Percentiles rank a stretch among this genome's conserved stretches.
Evolutionary conservation across 1,140 invertebrate species (phyloP).

Genomic region (Drosophila sp.): DNA sequence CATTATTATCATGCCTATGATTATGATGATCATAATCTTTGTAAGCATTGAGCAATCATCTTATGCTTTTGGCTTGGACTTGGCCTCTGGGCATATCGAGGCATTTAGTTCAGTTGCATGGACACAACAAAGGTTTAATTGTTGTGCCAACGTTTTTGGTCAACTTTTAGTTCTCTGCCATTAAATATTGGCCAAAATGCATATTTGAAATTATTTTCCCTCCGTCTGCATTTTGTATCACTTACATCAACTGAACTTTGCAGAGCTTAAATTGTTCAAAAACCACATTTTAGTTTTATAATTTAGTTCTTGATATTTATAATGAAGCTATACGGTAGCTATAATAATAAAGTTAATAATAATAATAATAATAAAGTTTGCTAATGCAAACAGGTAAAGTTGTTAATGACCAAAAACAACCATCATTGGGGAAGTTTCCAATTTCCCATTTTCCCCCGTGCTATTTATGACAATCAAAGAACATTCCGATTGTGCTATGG

Average conservation of each 20-base stretch:
- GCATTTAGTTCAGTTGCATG: not conserved
- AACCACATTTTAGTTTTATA: no score
- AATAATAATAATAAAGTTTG: no score
- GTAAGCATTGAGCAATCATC: constrained; percentile 47
- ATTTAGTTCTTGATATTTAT: no score
- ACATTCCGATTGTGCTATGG: not conserved
- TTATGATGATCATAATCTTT: constrained; percentile 29
- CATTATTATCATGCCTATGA: constrained; percentile 50
- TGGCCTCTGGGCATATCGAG: constrained; percentile 13
- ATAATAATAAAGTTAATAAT: no score
- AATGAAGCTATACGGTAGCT: no score
- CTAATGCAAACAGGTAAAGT: not conserved
- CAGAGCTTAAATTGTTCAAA: no score
- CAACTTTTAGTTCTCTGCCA: constrained; percentile 27
- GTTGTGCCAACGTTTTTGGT: constrained; percentile 53
- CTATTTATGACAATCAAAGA: constrained; percentile 26
- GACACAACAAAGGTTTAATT: constrained; percentile 75
- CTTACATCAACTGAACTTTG: no score
- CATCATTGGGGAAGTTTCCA: constrained; percentile 4
- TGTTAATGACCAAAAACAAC: constrained; percentile 1
- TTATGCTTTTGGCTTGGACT: constrained; percentile 38
- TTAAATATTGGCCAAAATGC: constrained; percentile 2
- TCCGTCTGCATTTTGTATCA: no score
- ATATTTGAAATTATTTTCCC: no score
- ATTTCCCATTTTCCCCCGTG: not conserved